Evolutionary conservation across 1,140 invertebrate species (phyloP), one percentile per base, ranked within the genome.

Genomic region (Melanaphis sacchari): DNA sequence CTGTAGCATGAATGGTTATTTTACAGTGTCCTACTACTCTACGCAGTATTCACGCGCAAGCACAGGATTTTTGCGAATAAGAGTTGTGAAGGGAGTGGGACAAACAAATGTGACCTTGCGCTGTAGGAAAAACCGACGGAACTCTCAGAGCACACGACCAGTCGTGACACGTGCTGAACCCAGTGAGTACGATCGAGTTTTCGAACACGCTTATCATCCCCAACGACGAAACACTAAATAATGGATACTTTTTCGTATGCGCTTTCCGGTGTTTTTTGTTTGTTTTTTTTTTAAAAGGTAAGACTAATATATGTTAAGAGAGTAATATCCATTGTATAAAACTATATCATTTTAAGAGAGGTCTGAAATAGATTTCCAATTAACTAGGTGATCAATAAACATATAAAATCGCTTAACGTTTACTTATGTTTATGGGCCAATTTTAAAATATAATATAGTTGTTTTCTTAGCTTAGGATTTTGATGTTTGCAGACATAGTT

Each of bases 131-230:
- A 46, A n/a, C 41, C 84, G 84, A 41, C 84, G 26, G 41, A 87
- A 43, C 41, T 31, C 41, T 31, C 84, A 46, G n/a, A 46, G 9
- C 41, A 9, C 84, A 11, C 84, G 40, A 87, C 26, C 84, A 87
- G 84, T 87, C 84, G 84, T 31, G 84, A 87, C 84, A 87, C 84
- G 84, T 87, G 84, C 40, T 87, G 84, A 87, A n/a, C 41, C 41
- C 84, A n/a, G 84, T 87, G 59, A 76, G 59, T n/a, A 76, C 59
- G 59, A 76, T 76, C 59, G 59, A 76, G 59, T 76, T 76, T n/a
- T n/a, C 15, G 59, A 76, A 76, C 59, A 76, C 59, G 59, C 59
- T 76, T n/a, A 59, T n/a, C 31, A 76, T 76, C 31, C 31, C 59
- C 59, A n/a, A n/a, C 59, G 31, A 76, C 59, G 59, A 76, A 76